Evolutionary conservation across 2,113 vertebrate species (phyloP).

Genomic region (Plectropomus leopardus): DNA sequence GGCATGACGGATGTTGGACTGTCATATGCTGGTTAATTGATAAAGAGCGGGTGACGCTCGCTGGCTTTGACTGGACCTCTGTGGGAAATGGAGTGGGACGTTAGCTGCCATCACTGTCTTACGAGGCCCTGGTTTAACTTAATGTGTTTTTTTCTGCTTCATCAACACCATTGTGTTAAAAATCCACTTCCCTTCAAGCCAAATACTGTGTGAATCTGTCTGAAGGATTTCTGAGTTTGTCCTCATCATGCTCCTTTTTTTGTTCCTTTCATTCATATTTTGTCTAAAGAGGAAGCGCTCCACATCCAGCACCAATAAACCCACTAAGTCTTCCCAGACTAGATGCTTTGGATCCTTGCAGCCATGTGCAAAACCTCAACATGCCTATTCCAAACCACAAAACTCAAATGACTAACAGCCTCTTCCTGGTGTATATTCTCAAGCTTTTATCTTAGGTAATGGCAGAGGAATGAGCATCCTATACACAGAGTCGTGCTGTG

Average conservation of each 20-base stretch:
- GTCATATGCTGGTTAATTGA: constrained; percentile 69
- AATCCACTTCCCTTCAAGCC: constrained; percentile 43
- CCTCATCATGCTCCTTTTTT: background rate
- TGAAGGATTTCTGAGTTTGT: constrained; percentile 15
- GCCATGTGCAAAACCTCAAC: constrained; percentile 49
- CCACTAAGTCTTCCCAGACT: constrained; percentile 37
- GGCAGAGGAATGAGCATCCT: constrained; percentile 19
- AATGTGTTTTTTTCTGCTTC: constrained; percentile 41
- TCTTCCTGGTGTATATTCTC: constrained; percentile 19
- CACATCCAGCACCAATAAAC: background rate
- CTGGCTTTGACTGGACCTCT: constrained; percentile 50
- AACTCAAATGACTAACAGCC: constrained; percentile 52
- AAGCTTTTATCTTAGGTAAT: constrained; percentile 35
- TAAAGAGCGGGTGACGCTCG: constrained; percentile 57
- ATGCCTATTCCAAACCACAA: constrained; percentile 43
- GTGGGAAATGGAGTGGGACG: constrained; percentile 46
- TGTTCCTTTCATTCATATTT: background rate
- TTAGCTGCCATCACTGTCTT: constrained; percentile 17
- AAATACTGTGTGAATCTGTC: background rate
- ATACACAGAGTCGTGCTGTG: background rate
- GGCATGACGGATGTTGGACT: constrained; percentile 71
- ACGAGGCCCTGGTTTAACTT: constrained; percentile 14
- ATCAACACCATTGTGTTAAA: constrained; percentile 35
- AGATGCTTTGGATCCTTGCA: constrained; percentile 11
- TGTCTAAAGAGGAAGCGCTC: background rate